Percentiles rank a stretch among this genome's conserved stretches.
Conservation (phyloP, 2,113 vertebrate species). For the Myxocyprinus asiaticus region DNA sequence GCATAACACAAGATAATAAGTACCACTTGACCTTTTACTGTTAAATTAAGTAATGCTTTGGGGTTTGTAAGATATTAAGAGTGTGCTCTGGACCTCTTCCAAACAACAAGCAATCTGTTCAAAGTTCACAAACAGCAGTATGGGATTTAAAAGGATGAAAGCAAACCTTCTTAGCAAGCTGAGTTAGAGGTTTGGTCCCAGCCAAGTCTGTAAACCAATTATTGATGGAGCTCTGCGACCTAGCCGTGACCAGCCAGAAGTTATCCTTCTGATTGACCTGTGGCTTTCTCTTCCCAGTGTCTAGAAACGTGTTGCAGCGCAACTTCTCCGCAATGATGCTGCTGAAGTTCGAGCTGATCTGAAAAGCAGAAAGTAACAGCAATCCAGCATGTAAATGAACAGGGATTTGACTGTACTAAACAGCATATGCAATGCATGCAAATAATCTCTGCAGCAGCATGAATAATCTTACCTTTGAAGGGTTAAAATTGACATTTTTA, state of each 20-base stretch:
- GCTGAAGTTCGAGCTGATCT: constrained; percentile 99
- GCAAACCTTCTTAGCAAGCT: constrained; percentile 93
- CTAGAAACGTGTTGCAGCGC: constrained; percentile 91
- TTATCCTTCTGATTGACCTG: constrained; percentile 99
- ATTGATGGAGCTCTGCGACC: constrained; percentile 97
- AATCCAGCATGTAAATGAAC: background rate
- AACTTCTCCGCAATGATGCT: constrained; percentile 98
- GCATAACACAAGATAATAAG: background rate
- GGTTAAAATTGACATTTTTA: constrained; percentile 98
- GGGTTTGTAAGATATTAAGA: no score
- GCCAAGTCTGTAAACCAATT: constrained; percentile 99
- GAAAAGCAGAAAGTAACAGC: constrained; percentile 34
- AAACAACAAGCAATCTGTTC: background rate
- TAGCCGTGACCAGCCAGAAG: constrained; percentile 96
- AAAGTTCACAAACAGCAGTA: background rate
- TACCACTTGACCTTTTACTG: no score
- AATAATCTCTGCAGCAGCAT: no score
- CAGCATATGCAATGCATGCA: background rate
- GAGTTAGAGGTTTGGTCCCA: constrained; percentile 95
- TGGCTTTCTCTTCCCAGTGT: constrained; percentile 92
- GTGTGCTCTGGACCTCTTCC: background rate
- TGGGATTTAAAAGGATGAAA: no score
- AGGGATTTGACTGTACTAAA: background rate
- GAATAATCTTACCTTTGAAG: constrained; percentile 84
- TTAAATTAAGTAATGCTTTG: no score